A percentile compares a stretch with the other conserved stretches of the same genome.
These are phyloP conservation scores for Carpatolechia fugitivella DNA, from an alignment of 2,888 invertebrate genomes.

Conservation along the genomic window DNA sequence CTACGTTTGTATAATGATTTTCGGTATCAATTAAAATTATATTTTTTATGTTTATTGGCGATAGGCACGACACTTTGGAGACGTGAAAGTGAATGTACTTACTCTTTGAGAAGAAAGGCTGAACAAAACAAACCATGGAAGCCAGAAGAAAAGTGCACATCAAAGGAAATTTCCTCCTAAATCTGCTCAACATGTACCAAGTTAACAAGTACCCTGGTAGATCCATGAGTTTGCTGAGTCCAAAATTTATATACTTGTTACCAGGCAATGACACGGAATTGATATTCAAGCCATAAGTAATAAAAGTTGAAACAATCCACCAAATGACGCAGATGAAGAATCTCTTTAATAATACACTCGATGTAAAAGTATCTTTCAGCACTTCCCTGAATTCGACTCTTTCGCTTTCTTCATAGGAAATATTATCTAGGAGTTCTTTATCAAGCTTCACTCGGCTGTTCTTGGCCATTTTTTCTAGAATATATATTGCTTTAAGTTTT, in stretches of 20 bases:
- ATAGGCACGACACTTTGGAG: too few relatives aligned
- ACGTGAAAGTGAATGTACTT: too few relatives aligned
- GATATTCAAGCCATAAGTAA: constrained; percentile 59
- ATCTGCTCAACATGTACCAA: neutral
- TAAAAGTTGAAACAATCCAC: constrained; percentile 51
- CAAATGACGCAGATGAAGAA: constrained; percentile 47
- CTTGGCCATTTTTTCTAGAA: constrained; percentile 77
- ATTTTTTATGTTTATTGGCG: too few relatives aligned
- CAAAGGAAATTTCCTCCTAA: neutral
- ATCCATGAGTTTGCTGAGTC: constrained; percentile 76
- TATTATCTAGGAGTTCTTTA: constrained; percentile 29
- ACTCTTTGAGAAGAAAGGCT: constrained; percentile 2
- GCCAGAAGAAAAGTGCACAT: neutral
- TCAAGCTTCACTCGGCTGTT: constrained; percentile 39
- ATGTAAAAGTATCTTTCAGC: constrained; percentile 36
- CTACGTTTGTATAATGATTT: too few relatives aligned
- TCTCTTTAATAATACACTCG: constrained; percentile 39
- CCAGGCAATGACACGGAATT: constrained; percentile 87
- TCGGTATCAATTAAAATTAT: too few relatives aligned
- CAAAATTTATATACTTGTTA: constrained; percentile 87
- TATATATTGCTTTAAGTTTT: constrained; percentile 78
- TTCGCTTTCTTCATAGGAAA: constrained; percentile 1
- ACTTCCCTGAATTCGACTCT: neutral
- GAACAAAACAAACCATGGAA: neutral
- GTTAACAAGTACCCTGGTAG: constrained; percentile 63